Conservation (phyloP, 2,113 vertebrate species). For the Buteo buteo region DNA sequence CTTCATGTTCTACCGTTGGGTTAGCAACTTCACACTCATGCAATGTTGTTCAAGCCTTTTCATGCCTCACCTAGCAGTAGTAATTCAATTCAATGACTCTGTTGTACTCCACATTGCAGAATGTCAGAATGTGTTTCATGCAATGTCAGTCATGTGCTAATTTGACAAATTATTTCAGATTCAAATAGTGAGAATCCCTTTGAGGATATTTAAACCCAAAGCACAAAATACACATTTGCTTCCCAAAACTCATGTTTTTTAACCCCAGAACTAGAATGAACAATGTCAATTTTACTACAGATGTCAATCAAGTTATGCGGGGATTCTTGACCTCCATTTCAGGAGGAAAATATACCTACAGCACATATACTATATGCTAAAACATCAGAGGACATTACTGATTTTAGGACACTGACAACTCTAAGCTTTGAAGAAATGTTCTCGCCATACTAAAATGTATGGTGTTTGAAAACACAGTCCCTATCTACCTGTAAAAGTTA, state of each 20-base stretch:
- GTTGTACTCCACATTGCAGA: slow-evolving; percentile 41
- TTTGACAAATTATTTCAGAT: slow-evolving; percentile 69
- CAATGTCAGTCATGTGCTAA: slow-evolving; percentile 58
- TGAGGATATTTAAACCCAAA: slow-evolving; percentile 47
- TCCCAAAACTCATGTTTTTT: slow-evolving; percentile 16
- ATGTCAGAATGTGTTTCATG: slow-evolving; percentile 57
- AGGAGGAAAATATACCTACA: neutral
- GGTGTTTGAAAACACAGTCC: neutral
- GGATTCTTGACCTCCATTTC: slow-evolving; percentile 22
- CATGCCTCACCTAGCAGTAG: slow-evolving; percentile 60
- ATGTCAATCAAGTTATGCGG: neutral
- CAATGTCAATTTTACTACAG: neutral
- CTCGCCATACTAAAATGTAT: neutral
- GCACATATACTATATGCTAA: neutral
- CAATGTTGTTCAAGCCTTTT: slow-evolving; percentile 26
- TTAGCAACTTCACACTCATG: slow-evolving; percentile 13
- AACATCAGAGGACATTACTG: neutral
- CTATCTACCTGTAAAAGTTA: neutral
- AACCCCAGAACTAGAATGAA: neutral
- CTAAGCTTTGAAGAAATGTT: neutral
- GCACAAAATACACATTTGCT: slow-evolving; percentile 7
- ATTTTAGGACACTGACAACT: neutral
- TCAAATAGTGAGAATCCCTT: slow-evolving; percentile 55
- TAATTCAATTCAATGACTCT: slow-evolving; percentile 62
- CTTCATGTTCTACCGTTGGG: neutral